Evolutionary conservation across 2,888 invertebrate species (phyloP).

Genomic region (Melieria omissa): DNA sequence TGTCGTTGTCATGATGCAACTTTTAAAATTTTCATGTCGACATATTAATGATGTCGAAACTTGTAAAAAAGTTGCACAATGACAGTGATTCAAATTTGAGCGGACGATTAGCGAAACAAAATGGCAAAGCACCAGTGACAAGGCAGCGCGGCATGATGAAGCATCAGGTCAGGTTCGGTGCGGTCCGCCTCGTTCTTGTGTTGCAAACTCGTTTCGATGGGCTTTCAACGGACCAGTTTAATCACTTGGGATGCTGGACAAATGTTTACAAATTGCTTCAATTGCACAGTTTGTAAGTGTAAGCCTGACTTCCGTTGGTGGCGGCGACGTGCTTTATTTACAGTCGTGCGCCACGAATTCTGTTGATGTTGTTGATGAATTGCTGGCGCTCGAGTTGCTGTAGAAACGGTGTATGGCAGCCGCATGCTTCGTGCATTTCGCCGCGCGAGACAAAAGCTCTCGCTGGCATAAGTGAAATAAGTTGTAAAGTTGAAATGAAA

Average conservation of each 20-base stretch:
- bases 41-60: slow-evolving; percentile 35
- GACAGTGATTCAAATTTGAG: slow-evolving; percentile 29
- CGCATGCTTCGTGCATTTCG: too few species aligned
- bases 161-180: neutral
- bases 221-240: slow-evolving; percentile 6
- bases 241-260: slow-evolving; percentile 6
- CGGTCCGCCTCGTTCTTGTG: neutral
- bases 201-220: neutral
- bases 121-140: slow-evolving; percentile 2
- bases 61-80: slow-evolving; percentile 25
- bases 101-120: neutral
- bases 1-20: neutral
- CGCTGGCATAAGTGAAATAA: too few species aligned
- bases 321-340: too few species aligned
- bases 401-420: too few species aligned
- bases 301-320: too few species aligned
- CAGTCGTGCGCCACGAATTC: too few species aligned
- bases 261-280: neutral
- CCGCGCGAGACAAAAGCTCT: too few species aligned
- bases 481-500: too few species aligned
- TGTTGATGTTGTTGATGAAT: too few species aligned
- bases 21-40: slow-evolving; percentile 10
- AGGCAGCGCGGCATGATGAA: too few species aligned
- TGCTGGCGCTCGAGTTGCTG: too few species aligned
- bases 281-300: too few species aligned